Evolutionary conservation across 2,113 vertebrate genomes (phyloP).

Genomic region (Onychostoma macrolepis): DNA sequence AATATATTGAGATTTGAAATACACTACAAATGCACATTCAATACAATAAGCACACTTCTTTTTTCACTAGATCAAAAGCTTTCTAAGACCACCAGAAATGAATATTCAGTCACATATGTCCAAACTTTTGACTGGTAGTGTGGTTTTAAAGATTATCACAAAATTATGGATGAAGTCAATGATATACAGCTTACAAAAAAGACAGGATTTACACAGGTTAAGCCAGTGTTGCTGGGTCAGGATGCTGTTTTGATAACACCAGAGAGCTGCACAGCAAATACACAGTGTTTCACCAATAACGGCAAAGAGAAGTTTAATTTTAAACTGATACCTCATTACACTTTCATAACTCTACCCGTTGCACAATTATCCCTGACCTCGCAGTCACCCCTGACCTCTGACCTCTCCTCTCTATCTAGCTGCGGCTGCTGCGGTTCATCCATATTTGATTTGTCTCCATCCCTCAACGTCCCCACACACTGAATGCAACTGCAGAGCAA

Average conservation of each 20-base stretch:
- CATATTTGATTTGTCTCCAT: constrained; percentile 43
- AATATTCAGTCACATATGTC: background rate
- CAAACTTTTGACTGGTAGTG: background rate
- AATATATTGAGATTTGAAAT: no score
- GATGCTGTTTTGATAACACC: background rate
- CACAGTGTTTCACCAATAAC: background rate
- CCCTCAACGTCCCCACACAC: constrained; percentile 21
- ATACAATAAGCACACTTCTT: no score
- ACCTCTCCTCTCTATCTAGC: constrained; percentile 1
- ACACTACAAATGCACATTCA: no score
- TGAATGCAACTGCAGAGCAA: constrained; percentile 34
- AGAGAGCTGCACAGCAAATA: background rate
- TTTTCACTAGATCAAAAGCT: no score
- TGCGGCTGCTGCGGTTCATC: constrained; percentile 37
- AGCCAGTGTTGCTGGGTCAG: background rate
- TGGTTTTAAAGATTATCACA: background rate
- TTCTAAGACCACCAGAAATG: no score
- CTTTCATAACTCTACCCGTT: background rate
- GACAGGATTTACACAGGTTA: background rate
- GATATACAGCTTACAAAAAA: background rate
- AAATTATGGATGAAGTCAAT: background rate
- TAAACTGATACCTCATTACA: background rate
- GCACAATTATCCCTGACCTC: background rate
- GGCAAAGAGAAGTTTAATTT: background rate
- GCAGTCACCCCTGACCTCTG: background rate